Base-by-base conservation (phyloP, 2,888 invertebrate genomes). In the Itoplectis maculator region DNA sequence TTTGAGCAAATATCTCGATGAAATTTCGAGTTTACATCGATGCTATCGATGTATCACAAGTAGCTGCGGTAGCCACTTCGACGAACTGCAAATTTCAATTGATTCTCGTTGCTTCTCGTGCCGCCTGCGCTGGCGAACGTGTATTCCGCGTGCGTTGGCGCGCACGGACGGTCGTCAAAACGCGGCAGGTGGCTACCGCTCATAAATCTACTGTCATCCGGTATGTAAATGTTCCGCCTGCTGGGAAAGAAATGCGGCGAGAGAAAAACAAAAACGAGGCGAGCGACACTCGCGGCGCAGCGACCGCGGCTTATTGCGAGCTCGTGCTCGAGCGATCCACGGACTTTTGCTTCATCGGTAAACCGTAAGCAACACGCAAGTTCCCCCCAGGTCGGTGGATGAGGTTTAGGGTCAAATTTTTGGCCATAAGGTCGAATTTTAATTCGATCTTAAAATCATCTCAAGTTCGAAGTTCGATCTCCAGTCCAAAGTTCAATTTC, bases 181-280 rank as follows among this genome's bases (percentile, higher is more conserved):
- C 23, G 42, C 65, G 65, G 45, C 65, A 65, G 42, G 42, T 20
- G 65, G 65, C 65, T 45, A 42, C 20, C n/a, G 76, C 65, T 77
- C 76, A 59, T 69, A 77, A 77, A 80, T 70, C 47, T 56, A 49
- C 51, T 63, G 61, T 63, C 76, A 61, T 61, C 77, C 69, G 61
- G 59, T 80, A 80, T 80, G 80, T 68, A 61, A 70, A 68, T 77
- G 20, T 42, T n/a, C 23, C 15, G 56, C 29, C 61, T 40, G 37
- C 54, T 18, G 49, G 40, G 70, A n/a, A 63, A 15, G 15, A 35
- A 35, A 49, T n/a, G n/a, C 20, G 37, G 35, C 23, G 23, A n/a
- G 45, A 29, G 20, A 47, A 42, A 29, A n/a, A n/a, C n/a, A n/a
- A n/a, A n/a, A n/a, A n/a, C n/a, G 23, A 40, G 18, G 23, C 18